Evolutionary conservation across 2,113 vertebrate genomes (phyloP).

Genomic region (Myxocyprinus asiaticus): DNA sequence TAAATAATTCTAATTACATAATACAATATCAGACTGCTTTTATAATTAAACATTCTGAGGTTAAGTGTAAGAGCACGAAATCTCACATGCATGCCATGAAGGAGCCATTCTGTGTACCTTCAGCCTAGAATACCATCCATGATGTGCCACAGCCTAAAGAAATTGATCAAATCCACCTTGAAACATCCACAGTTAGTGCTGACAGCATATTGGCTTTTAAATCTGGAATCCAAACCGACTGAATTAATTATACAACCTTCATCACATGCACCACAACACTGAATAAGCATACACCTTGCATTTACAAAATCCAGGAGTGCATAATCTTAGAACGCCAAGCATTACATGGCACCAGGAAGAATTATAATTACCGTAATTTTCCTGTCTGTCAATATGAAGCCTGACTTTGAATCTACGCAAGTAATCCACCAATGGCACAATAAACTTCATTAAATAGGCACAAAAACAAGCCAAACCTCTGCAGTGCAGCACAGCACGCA

Average conservation of each 20-base stretch:
- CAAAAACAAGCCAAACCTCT: conserved; percentile 74
- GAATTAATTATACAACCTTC: conserved; percentile 38
- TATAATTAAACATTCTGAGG: neutral
- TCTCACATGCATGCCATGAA: no score
- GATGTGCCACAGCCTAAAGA: conserved; percentile 33
- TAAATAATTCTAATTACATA: no score
- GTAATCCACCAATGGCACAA: conserved; percentile 48
- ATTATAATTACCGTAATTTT: neutral
- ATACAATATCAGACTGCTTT: neutral
- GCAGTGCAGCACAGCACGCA: conserved; percentile 80
- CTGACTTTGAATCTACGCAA: neutral
- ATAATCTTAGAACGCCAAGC: conserved; percentile 33
- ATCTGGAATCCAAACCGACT: conserved; percentile 6
- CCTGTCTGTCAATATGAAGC: no score
- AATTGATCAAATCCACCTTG: conserved; percentile 43
- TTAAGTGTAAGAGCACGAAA: neutral
- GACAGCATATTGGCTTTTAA: neutral
- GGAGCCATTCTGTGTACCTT: no score
- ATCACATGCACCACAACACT: conserved; percentile 27
- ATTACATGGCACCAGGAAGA: conserved; percentile 27
- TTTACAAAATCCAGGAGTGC: conserved; percentile 24
- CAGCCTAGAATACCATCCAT: neutral
- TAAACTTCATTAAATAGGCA: conserved; percentile 67
- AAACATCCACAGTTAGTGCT: conserved; percentile 30
- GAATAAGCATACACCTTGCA: conserved; percentile 28